Base-by-base conservation (phyloP, 2,888 invertebrate genomes). In the Cephus spinipes region DNA sequence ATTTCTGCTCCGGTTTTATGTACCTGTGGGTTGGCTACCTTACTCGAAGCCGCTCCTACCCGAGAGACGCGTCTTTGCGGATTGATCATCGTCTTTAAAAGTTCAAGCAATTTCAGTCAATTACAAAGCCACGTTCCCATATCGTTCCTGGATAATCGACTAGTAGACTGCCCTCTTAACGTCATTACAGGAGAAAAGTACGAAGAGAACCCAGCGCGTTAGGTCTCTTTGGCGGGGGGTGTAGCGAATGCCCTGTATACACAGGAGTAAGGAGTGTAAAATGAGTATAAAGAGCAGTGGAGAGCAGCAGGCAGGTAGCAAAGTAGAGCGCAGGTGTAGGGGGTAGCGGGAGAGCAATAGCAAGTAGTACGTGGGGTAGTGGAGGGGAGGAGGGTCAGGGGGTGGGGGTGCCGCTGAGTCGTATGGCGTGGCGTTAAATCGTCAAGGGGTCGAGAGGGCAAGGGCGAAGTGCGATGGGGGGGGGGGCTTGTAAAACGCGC, bases 401-500 rank as follows among this genome's bases (percentile, higher is more conserved):
- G 36, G 15, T 1, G 4, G 12, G 35, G 35, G 35, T 35, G 35
- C 35, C 35, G 12, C 35, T 23, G 55, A 55, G 23, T 23, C 9
- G 55, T 55, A 55, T 55, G 55, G 55, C 23, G 2, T 55, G 55
- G 55, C 55, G 55, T 55, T 55, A 55, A 55, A 55, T 55, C 23
- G 55, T 55, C 55, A 55, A 55, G 55, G 55, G 55, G 55, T 55
- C 23, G 55, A 55, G 55, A 23, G 55, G 23, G 23, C 9, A 55
- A 55, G 23, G 55, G 23, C 55, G 23, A 23, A 23, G 55, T 23
- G 9, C 0, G 55, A 55, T 0, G 40, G 40, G 40, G 33, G 9
- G 40, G 40, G 40, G 23, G 55, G 23, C 79, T 83, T 85, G 84
- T 84, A 84, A 85, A 83, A 83, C 82, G 83, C 84, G 82, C 82